Evolutionary conservation across 2,797 vertebrate genomes (phyloP).

Genomic region (Cynodonichthys magdalenae): DNA sequence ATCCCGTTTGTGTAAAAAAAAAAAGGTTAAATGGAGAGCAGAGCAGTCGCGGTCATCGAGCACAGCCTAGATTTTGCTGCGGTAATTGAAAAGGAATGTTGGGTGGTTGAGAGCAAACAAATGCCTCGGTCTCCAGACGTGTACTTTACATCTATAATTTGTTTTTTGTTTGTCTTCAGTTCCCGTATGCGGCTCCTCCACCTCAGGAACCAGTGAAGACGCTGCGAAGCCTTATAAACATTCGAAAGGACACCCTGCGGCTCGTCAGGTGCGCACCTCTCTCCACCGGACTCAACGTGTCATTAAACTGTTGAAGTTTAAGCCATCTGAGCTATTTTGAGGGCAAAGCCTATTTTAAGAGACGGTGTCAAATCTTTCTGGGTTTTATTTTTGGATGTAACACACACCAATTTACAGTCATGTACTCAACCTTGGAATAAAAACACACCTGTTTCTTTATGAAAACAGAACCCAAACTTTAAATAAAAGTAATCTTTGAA

Average conservation of each 20-base stretch:
- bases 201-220: conserved; percentile 98
- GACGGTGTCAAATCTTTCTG: conserved; percentile 7
- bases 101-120: conserved; percentile 26
- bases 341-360: conserved; percentile 7
- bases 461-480: not conserved
- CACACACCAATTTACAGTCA: not conserved
- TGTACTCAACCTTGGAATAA: conserved; percentile 1
- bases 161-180: conserved; percentile 79
- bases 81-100: conserved; percentile 51
- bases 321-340: conserved; percentile 29
- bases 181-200: conserved; percentile 94
- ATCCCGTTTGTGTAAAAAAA: conserved; percentile 22
- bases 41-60: conserved; percentile 35
- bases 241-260: conserved; percentile 96
- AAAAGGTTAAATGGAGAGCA: conserved; percentile 55
- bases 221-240: conserved; percentile 95
- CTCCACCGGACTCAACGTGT: conserved; percentile 9
- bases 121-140: conserved; percentile 26
- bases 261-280: conserved; percentile 87
- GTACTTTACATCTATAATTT: conserved; percentile 49
- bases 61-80: conserved; percentile 38
- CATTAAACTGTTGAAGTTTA: conserved; percentile 16
- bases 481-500: not conserved
- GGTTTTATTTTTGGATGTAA: conserved; percentile 6
- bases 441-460: conserved; percentile 1